Percentiles rank a stretch among this genome's conserved stretches.
These are phyloP conservation scores for Bruchidius siliquastri DNA, from an alignment of 2,888 invertebrate species.

Conservation along the genomic window DNA sequence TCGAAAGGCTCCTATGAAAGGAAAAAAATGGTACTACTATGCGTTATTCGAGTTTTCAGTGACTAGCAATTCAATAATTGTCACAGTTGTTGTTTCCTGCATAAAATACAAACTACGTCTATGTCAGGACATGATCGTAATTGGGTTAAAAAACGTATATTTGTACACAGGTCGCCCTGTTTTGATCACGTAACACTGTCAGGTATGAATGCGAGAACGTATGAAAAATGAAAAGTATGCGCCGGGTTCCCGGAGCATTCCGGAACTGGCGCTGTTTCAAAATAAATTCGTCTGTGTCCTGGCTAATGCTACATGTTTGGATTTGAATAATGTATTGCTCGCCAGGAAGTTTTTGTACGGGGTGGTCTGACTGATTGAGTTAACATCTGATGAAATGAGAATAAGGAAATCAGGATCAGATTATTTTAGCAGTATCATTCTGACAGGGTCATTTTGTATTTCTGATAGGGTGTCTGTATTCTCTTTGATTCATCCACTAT, in stretches of 20 bases:
- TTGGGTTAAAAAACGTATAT: background rate
- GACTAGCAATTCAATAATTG: too few relatives aligned
- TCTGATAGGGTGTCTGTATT: too few relatives aligned
- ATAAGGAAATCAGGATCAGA: background rate
- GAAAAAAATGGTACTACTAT: too few relatives aligned
- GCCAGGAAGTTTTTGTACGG: background rate
- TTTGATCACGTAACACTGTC: background rate
- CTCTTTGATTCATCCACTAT: too few relatives aligned
- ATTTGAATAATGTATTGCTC: background rate
- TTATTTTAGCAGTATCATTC: background rate
- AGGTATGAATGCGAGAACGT: background rate
- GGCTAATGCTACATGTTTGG: background rate
- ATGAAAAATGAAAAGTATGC: background rate
- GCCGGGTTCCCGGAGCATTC: background rate
- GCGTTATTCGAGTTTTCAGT: too few relatives aligned
- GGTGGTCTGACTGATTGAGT: background rate
- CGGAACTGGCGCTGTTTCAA: background rate
- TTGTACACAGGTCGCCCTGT: background rate
- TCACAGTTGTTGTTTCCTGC: too few relatives aligned
- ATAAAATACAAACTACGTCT: background rate
- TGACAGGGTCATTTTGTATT: too few relatives aligned
- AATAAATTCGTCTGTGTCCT: background rate
- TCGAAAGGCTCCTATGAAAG: too few relatives aligned
- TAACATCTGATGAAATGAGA: background rate
- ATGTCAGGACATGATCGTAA: background rate